Base-by-base conservation (phyloP, 2,888 invertebrate species). In the Herminia tarsipennalis region DNA sequence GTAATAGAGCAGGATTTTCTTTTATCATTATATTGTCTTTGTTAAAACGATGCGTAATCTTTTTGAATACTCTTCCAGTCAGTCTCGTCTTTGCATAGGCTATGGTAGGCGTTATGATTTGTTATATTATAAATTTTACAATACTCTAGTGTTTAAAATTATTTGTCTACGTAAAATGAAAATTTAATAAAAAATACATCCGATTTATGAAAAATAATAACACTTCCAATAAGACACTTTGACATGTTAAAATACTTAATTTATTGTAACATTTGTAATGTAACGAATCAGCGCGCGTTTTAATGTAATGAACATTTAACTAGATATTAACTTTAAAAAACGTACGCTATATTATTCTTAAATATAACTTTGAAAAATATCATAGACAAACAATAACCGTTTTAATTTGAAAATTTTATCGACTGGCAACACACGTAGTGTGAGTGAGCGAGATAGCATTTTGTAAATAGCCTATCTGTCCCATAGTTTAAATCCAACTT, bases 381-480 rank as follows among this genome's bases (percentile, higher is more conserved):
- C 34, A 53, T 61, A 61, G 55, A 39, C 28, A 47, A 51, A 59
- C 27, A 13, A 49, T 39, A 45, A 38, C 30, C 36, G 42, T 35
- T 55, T 47, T 37, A 33, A 35, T 46, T 56, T 24, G 16, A 35
- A 14, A 24, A 30, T 37, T 49, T 58, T 52, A 35, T 46, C 24
- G 56, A 65, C 75, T 79, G 81, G 81, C 83, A 80, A 74, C 75
- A 73, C 76, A 66, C 68, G 61, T 73, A 67, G 62, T 70, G 80
- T 74, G 82, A 80, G 84, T 76, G 86, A 85, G 86, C 84, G 80
- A 81, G 81, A 70, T 83, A 85, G 86, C 83, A 85, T 86, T 87
- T 83, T 90, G 90, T 90, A 90, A 90, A 90, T 90, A 89, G 81
- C 73, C 78, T 83, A 70, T 78, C 78, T 83, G 81, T 84, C 85